Conservation (phyloP, 2,113 vertebrate species). For the Arothron firmamentum region DNA sequence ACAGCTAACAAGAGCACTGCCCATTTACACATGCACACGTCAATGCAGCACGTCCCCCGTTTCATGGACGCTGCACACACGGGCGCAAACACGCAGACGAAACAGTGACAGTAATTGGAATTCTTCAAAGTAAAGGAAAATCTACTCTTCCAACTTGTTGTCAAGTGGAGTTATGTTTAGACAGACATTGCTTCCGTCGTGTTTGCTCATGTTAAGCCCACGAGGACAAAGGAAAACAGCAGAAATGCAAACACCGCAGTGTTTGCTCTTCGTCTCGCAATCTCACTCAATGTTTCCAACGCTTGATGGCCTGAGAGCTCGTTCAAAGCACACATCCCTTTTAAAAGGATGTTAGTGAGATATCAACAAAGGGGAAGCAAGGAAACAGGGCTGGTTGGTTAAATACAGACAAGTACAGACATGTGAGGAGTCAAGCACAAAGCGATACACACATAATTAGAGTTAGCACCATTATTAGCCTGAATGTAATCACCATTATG, state of each 20-base stretch:
- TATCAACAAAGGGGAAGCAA: not conserved
- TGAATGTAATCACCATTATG: too few species aligned
- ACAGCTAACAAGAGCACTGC: constrained; percentile 13
- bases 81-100: constrained; percentile 29
- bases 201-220: constrained; percentile 61
- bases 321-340: constrained; percentile 9
- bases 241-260: constrained; percentile 48
- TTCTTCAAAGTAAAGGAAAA: constrained; percentile 72
- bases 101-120: constrained; percentile 72
- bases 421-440: too few species aligned
- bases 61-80: constrained; percentile 21
- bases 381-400: too few species aligned
- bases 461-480: too few species aligned
- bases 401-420: too few species aligned
- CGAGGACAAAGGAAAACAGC: constrained; percentile 55
- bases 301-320: constrained; percentile 26
- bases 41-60: constrained; percentile 30
- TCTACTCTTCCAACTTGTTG: constrained; percentile 64
- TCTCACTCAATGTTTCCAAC: constrained; percentile 28
- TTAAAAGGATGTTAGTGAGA: not conserved
- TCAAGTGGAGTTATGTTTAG: constrained; percentile 74
- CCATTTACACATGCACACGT: constrained; percentile 7
- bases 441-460: too few species aligned
- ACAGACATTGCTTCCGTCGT: constrained; percentile 52
- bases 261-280: constrained; percentile 48